These are phyloP conservation scores for Prionailurus viverrinus DNA, from an alignment of 2,113 vertebrate genomes.

Conservation along the genomic window DNA sequence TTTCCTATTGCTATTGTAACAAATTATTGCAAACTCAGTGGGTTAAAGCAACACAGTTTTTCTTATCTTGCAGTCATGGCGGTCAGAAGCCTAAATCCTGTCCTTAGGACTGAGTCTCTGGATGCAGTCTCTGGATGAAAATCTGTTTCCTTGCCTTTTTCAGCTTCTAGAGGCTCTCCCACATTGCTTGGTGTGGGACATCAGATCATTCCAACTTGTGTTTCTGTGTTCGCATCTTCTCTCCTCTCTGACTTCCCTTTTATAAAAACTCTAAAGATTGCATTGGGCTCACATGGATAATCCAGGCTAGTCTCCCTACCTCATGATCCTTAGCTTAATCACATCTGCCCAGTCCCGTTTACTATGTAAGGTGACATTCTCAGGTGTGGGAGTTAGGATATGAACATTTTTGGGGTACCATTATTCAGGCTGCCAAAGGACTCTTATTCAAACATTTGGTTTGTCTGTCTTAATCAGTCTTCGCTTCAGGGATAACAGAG, in stretches of 20 bases:
- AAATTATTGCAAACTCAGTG: not conserved
- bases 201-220: not conserved
- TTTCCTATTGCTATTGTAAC: not conserved
- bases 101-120: not conserved
- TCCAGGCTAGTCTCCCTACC: accelerated
- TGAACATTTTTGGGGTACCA: not conserved
- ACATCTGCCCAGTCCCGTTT: not conserved
- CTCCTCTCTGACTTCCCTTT: not conserved
- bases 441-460: not conserved
- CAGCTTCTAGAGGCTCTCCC: not conserved
- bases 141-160: not conserved
- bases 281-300: not conserved
- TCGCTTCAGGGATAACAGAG: not conserved
- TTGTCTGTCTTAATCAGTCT: not conserved
- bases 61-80: not conserved
- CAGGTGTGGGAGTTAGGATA: not conserved
- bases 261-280: not conserved
- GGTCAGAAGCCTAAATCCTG: not conserved
- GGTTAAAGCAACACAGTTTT: not conserved
- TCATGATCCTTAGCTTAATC: not conserved
- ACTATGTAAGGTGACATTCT: not conserved
- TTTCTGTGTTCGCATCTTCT: not conserved
- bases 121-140: not conserved
- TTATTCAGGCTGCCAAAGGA: not conserved
- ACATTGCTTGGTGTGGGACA: not conserved